Evolutionary conservation across 1,140 invertebrate genomes (phyloP).

Genomic region (Schmidtea mediterranea): DNA sequence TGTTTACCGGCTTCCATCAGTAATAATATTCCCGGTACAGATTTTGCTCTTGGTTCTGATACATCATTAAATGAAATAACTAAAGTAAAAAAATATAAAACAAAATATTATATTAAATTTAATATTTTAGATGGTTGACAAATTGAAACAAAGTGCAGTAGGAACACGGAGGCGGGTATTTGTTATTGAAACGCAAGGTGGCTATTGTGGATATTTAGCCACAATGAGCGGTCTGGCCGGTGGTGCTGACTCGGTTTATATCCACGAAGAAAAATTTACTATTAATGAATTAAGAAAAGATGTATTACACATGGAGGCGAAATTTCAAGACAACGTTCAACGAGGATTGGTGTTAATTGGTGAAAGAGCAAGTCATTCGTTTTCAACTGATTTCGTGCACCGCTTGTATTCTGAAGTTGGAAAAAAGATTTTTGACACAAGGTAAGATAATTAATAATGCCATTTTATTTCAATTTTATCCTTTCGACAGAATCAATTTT

Average conservation of each 20-base stretch:
- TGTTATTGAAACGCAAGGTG: conserved; percentile 95
- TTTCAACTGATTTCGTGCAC: conserved; percentile 84
- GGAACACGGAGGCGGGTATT: conserved; percentile 38
- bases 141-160: conserved; percentile 39
- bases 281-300: conserved; percentile 56
- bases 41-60: conserved; percentile 85
- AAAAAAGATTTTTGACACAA: conserved; percentile 49
- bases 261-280: conserved; percentile 80
- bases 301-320: conserved; percentile 63
- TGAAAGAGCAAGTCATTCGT: conserved; percentile 80
- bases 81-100: conserved; percentile 15
- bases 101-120: neutral
- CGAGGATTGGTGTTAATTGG: conserved; percentile 76
- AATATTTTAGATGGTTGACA: conserved; percentile 52
- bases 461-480: no score
- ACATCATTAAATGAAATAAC: conserved; percentile 96
- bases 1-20: conserved; percentile 94
- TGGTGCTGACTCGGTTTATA: conserved; percentile 92
- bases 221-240: conserved; percentile 73
- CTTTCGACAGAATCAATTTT: conserved; percentile 76
- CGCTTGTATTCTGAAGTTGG: conserved; percentile 81
- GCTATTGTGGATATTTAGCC: conserved; percentile 85
- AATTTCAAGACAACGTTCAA: conserved; percentile 73
- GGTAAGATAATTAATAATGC: no score
- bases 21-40: conserved; percentile 48